Conservation (phyloP, 2,113 vertebrate species). For the Osmerus eperlanus region DNA sequence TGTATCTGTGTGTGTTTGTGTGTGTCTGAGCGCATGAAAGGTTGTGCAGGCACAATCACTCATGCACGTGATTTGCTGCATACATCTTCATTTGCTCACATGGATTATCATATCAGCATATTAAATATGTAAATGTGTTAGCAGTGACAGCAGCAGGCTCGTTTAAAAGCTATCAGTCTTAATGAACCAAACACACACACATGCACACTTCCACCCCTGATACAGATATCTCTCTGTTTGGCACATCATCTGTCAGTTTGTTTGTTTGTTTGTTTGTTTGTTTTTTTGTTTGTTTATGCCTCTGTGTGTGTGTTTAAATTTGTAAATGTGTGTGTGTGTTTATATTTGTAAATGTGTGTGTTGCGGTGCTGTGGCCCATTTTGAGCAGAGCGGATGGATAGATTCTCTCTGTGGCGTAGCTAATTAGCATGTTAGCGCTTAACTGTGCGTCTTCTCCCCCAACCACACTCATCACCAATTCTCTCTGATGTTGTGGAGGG, state of each 20-base stretch:
- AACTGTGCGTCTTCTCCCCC: conserved; percentile 62
- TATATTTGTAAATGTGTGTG: conserved; percentile 21
- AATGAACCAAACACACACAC: conserved; percentile 43
- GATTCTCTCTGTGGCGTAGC: conserved; percentile 60
- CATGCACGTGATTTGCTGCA: conserved; percentile 52
- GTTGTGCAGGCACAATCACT: conserved; percentile 30
- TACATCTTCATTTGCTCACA: conserved; percentile 63
- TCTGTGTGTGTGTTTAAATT: conserved; percentile 21
- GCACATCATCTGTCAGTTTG: conserved; percentile 61
- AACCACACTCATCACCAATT: conserved; percentile 67
- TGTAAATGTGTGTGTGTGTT: conserved; percentile 13
- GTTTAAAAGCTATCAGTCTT: conserved; percentile 61
- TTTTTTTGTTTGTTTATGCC: conserved; percentile 62
- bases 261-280: conserved; percentile 59
- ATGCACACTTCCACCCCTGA: conserved; percentile 10
- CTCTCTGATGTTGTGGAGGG: conserved; percentile 62
- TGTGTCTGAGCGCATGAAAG: not conserved
- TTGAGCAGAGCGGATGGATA: conserved; percentile 60
- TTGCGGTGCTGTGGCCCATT: conserved; percentile 53
- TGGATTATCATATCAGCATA: conserved; percentile 60
- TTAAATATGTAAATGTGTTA: conserved; percentile 67
- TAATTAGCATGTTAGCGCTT: conserved; percentile 73
- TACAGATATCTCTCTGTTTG: conserved; percentile 64
- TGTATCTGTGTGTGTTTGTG: conserved; percentile 11
- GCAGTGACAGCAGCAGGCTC: conserved; percentile 57